A percentile compares a stretch with the other conserved stretches of the same genome.
Conservation (phyloP, 2,888 invertebrate species). For the Pherbina coryleti region DNA sequence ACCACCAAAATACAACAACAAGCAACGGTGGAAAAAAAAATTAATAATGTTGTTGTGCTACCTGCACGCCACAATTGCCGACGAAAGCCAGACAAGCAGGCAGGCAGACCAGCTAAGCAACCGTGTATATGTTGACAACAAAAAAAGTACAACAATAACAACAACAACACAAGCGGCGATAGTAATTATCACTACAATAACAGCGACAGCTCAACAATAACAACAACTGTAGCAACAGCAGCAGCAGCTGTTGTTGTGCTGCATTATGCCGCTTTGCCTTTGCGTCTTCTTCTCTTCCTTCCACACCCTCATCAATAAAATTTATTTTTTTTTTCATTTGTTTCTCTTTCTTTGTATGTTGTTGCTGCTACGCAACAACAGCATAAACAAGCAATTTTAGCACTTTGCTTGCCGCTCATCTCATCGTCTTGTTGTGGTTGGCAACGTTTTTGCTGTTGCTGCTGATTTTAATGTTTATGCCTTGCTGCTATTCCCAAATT, state of each 20-base stretch:
- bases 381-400: background rate
- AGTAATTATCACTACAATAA: slow-evolving; percentile 55
- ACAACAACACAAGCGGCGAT: slow-evolving; percentile 49
- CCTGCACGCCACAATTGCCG: background rate
- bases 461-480: background rate
- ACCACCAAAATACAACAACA: slow-evolving; percentile 35
- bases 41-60: slow-evolving; percentile 34
- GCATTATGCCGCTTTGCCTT: background rate
- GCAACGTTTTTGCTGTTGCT: background rate
- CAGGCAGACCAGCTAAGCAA: background rate
- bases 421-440: background rate
- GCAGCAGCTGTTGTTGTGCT: background rate
- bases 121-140: background rate
- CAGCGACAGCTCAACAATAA: slow-evolving; percentile 15
- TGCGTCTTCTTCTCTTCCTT: background rate
- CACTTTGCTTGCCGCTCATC: background rate
- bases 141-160: slow-evolving; percentile 11
- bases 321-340: background rate
- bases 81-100: background rate
- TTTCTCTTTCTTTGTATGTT: background rate
- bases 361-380: slow-evolving; percentile 12
- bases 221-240: background rate
- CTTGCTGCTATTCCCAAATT: background rate
- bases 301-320: background rate
- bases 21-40: slow-evolving; percentile 16